Evolutionary conservation across 2,888 invertebrate genomes (phyloP).

Genomic region (Mactromeris polynyma): DNA sequence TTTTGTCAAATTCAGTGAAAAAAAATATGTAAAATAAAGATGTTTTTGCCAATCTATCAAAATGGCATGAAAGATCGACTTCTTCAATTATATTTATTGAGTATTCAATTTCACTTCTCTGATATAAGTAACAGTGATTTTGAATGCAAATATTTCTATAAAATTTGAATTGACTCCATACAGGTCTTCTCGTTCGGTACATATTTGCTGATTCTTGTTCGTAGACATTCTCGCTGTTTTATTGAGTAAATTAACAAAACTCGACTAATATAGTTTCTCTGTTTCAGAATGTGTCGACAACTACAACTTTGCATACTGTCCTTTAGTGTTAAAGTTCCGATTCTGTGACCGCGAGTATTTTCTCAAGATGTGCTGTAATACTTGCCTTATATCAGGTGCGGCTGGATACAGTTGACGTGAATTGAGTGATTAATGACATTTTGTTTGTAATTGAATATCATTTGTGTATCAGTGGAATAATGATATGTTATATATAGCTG

Average conservation of each 20-base stretch:
- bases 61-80: too few relatives aligned
- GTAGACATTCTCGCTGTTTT: not conserved
- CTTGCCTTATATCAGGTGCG: constrained; percentile 74
- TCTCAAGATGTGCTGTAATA: constrained; percentile 85
- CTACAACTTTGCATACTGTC: constrained; percentile 85
- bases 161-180: too few relatives aligned
- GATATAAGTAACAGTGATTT: too few relatives aligned
- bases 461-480: not conserved
- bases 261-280: not conserved
- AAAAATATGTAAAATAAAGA: too few relatives aligned
- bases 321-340: constrained; percentile 83
- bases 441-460: not conserved
- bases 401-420: constrained; percentile 16
- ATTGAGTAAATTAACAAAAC: too few relatives aligned
- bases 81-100: too few relatives aligned
- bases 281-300: constrained; percentile 84
- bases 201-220: too few relatives aligned
- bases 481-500: not conserved
- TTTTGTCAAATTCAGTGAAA: too few relatives aligned
- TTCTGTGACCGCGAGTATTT: constrained; percentile 85
- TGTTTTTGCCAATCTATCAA: too few relatives aligned
- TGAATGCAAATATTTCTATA: too few relatives aligned
- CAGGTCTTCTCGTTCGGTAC: too few relatives aligned
- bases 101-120: too few relatives aligned
- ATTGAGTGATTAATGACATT: not conserved